Evolutionary conservation across 2,797 vertebrate species (phyloP).

Genomic region (Phoeniculus purpureus): DNA sequence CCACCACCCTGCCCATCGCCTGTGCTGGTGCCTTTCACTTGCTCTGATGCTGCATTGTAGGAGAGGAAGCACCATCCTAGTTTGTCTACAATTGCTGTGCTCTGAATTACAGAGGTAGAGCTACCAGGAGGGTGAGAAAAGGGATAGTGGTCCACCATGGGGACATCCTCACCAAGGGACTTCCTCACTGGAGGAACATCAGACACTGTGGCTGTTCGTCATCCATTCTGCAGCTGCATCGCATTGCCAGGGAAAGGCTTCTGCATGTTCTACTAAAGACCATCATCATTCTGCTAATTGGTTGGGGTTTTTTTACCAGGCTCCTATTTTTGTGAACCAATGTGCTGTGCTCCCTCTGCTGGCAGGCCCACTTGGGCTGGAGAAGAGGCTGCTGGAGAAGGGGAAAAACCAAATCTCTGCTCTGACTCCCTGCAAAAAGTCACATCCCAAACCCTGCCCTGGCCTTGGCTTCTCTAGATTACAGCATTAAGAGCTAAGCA

Average conservation of each 20-base stretch:
- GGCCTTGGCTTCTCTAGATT: neutral
- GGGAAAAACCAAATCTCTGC: neutral
- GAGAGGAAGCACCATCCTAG: neutral
- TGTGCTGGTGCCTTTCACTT: fast-evolving
- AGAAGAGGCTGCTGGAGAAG: neutral
- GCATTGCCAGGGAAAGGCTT: neutral
- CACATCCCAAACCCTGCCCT: neutral
- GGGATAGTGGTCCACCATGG: neutral
- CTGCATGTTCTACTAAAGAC: constrained; percentile 24
- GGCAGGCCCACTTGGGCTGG: neutral
- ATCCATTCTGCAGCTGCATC: constrained; percentile 40
- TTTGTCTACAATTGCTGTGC: fast-evolving
- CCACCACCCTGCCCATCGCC: neutral
- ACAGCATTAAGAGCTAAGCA: neutral
- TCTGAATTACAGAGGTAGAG: neutral
- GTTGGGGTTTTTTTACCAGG: constrained; percentile 24
- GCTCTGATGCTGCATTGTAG: fast-evolving
- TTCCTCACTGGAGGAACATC: neutral
- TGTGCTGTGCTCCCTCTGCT: constrained; percentile 45
- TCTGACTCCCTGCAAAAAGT: neutral
- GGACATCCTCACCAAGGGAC: too few species aligned
- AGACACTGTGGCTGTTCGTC: neutral
- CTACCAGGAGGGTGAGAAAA: neutral
- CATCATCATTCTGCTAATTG: constrained; percentile 37
- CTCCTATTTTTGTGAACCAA: neutral